Evolutionary conservation across 2,888 invertebrate genomes (phyloP).

Genomic region (Tiphia femorata): DNA sequence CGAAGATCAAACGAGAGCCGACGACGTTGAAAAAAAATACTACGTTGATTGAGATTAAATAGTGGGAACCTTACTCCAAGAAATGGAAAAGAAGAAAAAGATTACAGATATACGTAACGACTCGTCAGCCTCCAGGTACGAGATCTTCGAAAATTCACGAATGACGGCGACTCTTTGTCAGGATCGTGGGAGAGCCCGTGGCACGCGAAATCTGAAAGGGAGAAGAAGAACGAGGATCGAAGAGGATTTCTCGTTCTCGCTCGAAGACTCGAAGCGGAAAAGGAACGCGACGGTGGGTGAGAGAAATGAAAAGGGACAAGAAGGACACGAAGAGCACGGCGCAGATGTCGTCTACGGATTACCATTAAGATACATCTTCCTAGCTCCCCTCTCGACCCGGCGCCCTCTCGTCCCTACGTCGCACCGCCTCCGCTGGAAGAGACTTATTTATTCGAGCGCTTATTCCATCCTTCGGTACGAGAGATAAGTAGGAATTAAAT

Average conservation of each 20-base stretch:
- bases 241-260: not conserved
- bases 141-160: not conserved
- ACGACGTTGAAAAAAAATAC: too few relatives aligned
- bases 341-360: conserved; percentile 53
- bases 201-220: not conserved
- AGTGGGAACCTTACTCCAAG: too few relatives aligned
- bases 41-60: too few relatives aligned
- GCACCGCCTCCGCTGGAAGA: conserved; percentile 16
- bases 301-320: conserved; percentile 1
- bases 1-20: too few relatives aligned
- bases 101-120: too few relatives aligned
- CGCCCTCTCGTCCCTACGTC: too few relatives aligned
- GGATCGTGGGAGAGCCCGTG: not conserved
- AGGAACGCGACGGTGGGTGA: not conserved
- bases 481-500: conserved; percentile 55
- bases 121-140: not conserved
- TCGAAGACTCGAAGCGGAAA: not conserved
- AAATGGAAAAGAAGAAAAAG: too few relatives aligned
- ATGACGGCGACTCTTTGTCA: not conserved
- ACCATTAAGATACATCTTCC: conserved; percentile 52
- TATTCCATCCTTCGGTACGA: conserved; percentile 42
- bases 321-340: conserved; percentile 12
- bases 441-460: conserved; percentile 58
- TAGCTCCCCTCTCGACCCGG: conserved; percentile 2
- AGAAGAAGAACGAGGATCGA: conserved; percentile 2